Base-by-base conservation (phyloP, 2,113 vertebrate genomes). In the Centropus bengalensis region DNA sequence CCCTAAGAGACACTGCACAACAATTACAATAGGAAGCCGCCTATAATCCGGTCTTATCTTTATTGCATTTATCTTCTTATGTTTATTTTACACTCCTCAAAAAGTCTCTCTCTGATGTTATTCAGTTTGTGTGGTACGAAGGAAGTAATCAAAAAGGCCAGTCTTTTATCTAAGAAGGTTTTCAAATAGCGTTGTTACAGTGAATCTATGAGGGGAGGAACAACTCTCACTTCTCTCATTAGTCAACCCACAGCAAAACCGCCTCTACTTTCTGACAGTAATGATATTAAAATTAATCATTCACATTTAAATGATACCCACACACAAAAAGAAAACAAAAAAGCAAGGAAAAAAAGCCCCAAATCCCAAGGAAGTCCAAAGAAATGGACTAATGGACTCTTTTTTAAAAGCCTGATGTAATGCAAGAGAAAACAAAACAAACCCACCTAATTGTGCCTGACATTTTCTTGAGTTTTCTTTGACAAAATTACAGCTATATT, bases 31-130 rank as follows among this genome's bases (percentile, higher is more conserved):
- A 9, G 42, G 21, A 91, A 91, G 64, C 23, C 75, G 52, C 23
- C 59, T 78, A 75, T 49, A 92, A 93, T 55, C 16, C 21, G 42
- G 26, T 73, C 45, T 88, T 88, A 93, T 66, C 93, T 91, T 96
- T 63, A 80, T 83, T 82, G 67, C 42, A 51, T 47, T 82, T 80
- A 73, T 69, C 70, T 38, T 77, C 44, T 21, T 64, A 64, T 76
- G 47, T 93, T 89, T 89, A 42, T 75, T 89, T 92, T 76, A 62
- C 19, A 51, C 45, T 86, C 63, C 38, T 58, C 70, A 67, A 58
- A 85, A 91, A 69, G 21, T 24, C 45, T 76, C 56, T 51, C 51
- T 90, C 60, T 47, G 59, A 83, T 81, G 55, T 22, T 78, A 30
- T 32, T 42, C 47, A 18, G 47, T 89, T 77, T 77, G 38, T n/a